A percentile compares a stretch with the other conserved stretches of the same genome.
phyloP scores from a whole-genome alignment of 2,888 invertebrate genomes.

The Calameuta pallipes region DNA sequence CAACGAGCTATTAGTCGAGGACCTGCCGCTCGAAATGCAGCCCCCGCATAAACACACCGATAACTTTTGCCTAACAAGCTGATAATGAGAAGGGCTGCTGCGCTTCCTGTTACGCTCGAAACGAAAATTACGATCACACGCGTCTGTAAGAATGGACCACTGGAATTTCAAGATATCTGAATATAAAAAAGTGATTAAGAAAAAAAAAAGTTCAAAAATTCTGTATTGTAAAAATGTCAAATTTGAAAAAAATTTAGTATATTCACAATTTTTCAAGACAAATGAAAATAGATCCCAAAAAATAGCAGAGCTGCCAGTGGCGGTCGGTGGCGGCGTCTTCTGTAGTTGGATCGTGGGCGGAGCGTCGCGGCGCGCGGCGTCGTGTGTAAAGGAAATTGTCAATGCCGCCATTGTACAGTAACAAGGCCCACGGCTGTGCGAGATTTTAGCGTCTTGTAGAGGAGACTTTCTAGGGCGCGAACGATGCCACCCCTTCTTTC shows the following conservation, averaged over 20 bases:
- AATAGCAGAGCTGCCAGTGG: too few relatives aligned
- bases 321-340: conserved; percentile 32
- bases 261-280: too few relatives aligned
- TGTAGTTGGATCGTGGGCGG: conserved; percentile 64
- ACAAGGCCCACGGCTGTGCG: too few relatives aligned
- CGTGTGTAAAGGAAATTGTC: conserved; percentile 63
- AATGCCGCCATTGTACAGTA: conserved; percentile 55
- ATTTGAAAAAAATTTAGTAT: too few relatives aligned
- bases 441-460: too few relatives aligned
- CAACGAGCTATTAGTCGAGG: conserved; percentile 16
- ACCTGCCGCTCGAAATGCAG: conserved; percentile 19
- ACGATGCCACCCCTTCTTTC: conserved; percentile 3
- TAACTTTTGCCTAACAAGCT: conserved; percentile 55
- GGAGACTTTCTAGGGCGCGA: neutral
- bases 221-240: too few relatives aligned
- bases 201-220: too few relatives aligned
- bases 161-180: too few relatives aligned
- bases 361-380: conserved; percentile 59
- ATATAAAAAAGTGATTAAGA: too few relatives aligned
- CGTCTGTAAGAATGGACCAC: too few relatives aligned
- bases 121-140: neutral
- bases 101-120: conserved; percentile 3
- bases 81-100: conserved; percentile 43
- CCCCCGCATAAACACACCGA: conserved; percentile 45
- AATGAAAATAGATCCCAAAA: too few relatives aligned